Base-by-base conservation (phyloP, 1,140 invertebrate species). In the Conopomorpha cramerella region DNA sequence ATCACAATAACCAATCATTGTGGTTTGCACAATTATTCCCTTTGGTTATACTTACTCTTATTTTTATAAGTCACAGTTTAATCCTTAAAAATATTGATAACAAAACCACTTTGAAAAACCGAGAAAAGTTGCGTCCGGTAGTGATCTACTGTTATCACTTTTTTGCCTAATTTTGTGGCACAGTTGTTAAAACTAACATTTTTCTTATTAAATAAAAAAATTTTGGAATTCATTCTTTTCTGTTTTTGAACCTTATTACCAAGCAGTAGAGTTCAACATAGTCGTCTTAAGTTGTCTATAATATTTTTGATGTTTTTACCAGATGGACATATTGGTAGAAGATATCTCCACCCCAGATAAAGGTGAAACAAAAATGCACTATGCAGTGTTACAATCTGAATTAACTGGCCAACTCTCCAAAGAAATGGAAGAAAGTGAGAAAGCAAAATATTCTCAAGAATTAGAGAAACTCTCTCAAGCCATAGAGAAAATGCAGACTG, bases 401-500 rank as follows among this genome's bases (percentile, higher is more conserved):
- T 49, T 73, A 2, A 67, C 62, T n/a, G 68, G 67, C 10, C 64
- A 76, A 38, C 36, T 73, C 14, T 60, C 71, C 6, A 64, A 70
- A 45, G 66, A 73, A 38, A 41, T 73, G 10, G 68, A 76, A 38
- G 51, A 57, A 34, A 59, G 45, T 41, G 71, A 76, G 43, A 71
- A 68, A 38, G 35, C 52, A 6, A 76, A 71, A 43, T 67, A 68
- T 51, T 63, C 65, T 34, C 53, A 64, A 36, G 74, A 82, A 54
- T 77, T 82, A 39, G 78, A 80, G 40, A 76, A 77, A 49, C 53
- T 83, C 29, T 67, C 62, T 16, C 70, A 78, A 27, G 52, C 84
- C 17, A 78, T 85, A 51, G 80, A 84, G 37, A 74, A 79, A 47
- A 81, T 82, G 60, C 54, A 74, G 23, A 58, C 44, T 30, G 82